Percentiles rank a stretch among this genome's conserved stretches.
Evolutionary conservation across 2,113 vertebrate genomes (phyloP).

Genomic region (Marmota flaviventris): DNA sequence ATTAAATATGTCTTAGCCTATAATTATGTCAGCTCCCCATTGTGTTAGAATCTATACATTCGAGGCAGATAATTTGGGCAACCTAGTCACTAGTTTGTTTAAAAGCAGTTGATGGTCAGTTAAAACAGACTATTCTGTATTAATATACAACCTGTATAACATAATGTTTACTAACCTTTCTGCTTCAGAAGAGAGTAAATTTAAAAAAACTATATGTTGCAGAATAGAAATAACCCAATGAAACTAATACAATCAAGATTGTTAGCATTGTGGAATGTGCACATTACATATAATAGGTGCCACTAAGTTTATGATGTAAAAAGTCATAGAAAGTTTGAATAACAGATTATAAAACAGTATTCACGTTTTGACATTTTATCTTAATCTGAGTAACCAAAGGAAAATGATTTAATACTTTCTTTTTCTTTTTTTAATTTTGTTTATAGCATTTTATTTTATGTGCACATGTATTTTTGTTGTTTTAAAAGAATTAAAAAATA

Average conservation of each 20-base stretch:
- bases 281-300: background rate
- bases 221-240: background rate
- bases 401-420: background rate
- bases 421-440: background rate
- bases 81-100: background rate
- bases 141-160: background rate
- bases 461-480: background rate
- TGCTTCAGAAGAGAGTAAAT: background rate
- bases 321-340: background rate
- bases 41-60: background rate
- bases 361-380: constrained; percentile 42
- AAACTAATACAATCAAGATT: background rate
- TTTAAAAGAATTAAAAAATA: constrained; percentile 59
- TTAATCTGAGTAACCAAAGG: constrained; percentile 1
- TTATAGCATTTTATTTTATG: background rate
- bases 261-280: background rate
- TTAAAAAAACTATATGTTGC: background rate
- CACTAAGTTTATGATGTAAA: background rate
- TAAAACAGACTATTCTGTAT: background rate
- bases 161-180: background rate
- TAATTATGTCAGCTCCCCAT: background rate
- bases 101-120: background rate
- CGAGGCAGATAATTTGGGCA: background rate
- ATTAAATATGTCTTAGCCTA: background rate
- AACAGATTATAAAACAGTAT: background rate